Evolutionary conservation across 2,113 vertebrate genomes (phyloP), one percentile per base, ranked within the genome.

Genomic region (Cygnus buccinator): DNA sequence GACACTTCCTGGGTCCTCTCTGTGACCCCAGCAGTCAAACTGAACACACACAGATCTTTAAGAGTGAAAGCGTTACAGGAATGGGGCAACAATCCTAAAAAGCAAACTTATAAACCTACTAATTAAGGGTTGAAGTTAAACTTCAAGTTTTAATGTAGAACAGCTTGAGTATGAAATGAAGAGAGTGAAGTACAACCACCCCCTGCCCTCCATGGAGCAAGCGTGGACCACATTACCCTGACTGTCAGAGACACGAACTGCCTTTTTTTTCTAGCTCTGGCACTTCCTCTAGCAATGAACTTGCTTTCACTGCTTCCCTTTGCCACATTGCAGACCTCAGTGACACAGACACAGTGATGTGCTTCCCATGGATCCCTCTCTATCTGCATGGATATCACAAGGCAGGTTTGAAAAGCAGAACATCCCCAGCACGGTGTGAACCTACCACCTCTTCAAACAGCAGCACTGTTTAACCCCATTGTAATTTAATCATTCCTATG

Each of bases 301-400:
- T 54, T 37, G 25, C 67, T 78, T 80, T 58, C 31, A 18, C 63
- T 39, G 21, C 23, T 76, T 26, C 68, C 65, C n/a, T 9, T 35
- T 81, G 73, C 65, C 54, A 37, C 0, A 0, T 4, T 4, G 33
- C 29, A 84, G 39, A 61, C 20, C 55, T 61, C 81, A 19, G 63
- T 20, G 88, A 77, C 39, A 11, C 63, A 65, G 14, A 50, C n/a
- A 39, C 13, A 9, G 73, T 0, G 1, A 75, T 44, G 62, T 31
- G 17, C 31, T 50, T 21, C 44, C 41, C 10, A 35, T 3, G 13
- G 35, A 43, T 71, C 52, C 66, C 37, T 10, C 73, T 71, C 10
- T 4, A 35, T 31, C 68, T 1, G 0, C 11, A 5, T 0, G 11
- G 33, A 3, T 26, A 14, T 22, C 57, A 11, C 44, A n/a, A 33